Evolutionary conservation across 2,888 invertebrate species (phyloP), one percentile per base, ranked within the genome.

Genomic region (Drosophila nr. fundita): DNA sequence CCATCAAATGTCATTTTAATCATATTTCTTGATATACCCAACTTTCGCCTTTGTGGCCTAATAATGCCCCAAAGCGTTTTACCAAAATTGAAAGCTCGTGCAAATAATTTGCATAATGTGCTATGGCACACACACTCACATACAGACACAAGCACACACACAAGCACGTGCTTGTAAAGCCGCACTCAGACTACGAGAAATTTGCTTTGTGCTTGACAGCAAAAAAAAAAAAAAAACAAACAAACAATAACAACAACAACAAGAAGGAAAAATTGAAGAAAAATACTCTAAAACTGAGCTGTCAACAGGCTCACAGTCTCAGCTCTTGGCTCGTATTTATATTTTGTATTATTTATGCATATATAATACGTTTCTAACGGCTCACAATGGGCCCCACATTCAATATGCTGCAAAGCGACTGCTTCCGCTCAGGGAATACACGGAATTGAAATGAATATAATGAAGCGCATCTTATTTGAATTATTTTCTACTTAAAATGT

Each of bases 81-180:
- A 75, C 78, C 85, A 81, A 87, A 84, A 87, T 87, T 87, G 89
- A 87, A 87, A 89, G 81, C 88, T 87, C 85, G 81, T 84, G 87
- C 89, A 87, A 89, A 89, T 89, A 82, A 87, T 87, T 87, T 87
- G 75, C 87, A 89, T 87, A 87, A 87, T 86, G 71, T 80, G 68
- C 73, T 50, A 52, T 34, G 63, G 30, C 53, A 67, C 48, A 67
- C 48, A 62, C 63, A 42, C 42, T 55, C 59, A 34, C 45, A 45
- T 40, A 70, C 18, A 40, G 40, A 48, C 34, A 24, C 29, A 42
- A 27, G 27, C 27, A 27, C 4, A 32, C 32, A 10, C 10, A 45
- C 42, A 42, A 7, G 45, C 36, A 50, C 40, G 34, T 18, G 36
- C 58, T 15, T 53, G 18, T 81, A 77, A 45, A 77, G 59, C 78